These are phyloP conservation scores for Philotrypesis tridentata DNA, from an alignment of 1,140 invertebrate genomes.

Conservation along the genomic window DNA sequence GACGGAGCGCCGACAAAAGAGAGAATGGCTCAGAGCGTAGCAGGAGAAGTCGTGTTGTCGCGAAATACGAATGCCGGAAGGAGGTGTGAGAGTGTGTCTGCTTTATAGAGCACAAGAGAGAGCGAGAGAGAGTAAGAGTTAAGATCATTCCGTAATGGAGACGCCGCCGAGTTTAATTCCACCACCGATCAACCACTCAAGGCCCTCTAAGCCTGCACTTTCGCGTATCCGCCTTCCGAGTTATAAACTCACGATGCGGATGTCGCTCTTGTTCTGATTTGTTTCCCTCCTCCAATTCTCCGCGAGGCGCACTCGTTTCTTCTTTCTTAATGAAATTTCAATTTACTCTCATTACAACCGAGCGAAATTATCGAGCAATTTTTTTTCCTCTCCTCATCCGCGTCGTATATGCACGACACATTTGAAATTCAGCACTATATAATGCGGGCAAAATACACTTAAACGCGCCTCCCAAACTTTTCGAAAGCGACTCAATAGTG, in stretches of 20 bases:
- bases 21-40: neutral
- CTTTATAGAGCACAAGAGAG: neutral
- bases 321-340: neutral
- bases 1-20: conserved; percentile 28
- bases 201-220: conserved; percentile 52
- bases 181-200: conserved; percentile 60
- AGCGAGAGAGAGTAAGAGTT: conserved; percentile 49
- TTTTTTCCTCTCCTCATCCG: neutral
- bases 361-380: neutral
- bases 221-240: conserved; percentile 34
- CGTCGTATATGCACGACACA: too few relatives aligned
- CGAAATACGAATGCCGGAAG: conserved; percentile 26
- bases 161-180: conserved; percentile 61
- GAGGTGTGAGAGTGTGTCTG: conserved; percentile 32
- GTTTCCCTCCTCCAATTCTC: conserved; percentile 19
- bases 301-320: neutral
- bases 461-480: neutral
- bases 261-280: conserved; percentile 33
- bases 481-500: neutral
- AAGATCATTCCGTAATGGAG: conserved; percentile 59
- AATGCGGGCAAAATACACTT: neutral
- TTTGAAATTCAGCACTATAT: neutral
- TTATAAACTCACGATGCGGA: conserved; percentile 27
- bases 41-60: neutral
- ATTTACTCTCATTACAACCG: neutral